phyloP scores from a whole-genome alignment of 2,888 invertebrate genomes.

The Elmis aenea region DNA sequence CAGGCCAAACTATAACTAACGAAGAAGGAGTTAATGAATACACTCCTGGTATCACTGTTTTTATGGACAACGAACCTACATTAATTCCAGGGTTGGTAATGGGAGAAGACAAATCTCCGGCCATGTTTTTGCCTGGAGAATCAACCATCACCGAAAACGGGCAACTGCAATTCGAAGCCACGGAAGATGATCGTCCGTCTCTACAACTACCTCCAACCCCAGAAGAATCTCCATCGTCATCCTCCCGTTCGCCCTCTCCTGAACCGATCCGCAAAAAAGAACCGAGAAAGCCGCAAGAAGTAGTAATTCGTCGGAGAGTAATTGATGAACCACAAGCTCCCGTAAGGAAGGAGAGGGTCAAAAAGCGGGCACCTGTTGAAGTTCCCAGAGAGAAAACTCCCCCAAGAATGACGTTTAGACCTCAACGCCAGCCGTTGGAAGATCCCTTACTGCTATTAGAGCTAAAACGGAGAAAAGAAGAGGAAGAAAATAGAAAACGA shows the following conservation, averaged over 20 bases:
- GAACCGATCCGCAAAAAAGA: slow-evolving; percentile 1
- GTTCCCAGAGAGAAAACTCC: slow-evolving; percentile 22
- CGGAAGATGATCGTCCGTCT: slow-evolving; percentile 35
- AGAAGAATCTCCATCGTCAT: slow-evolving; percentile 26
- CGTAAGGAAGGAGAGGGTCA: slow-evolving; percentile 34
- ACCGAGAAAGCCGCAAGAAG: slow-evolving; percentile 26
- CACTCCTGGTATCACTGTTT: slow-evolving; percentile 73
- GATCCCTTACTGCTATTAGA: slow-evolving; percentile 33
- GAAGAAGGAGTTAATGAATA: slow-evolving; percentile 67
- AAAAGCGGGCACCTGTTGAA: slow-evolving; percentile 29
- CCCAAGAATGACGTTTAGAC: slow-evolving; percentile 29
- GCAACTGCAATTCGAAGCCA: slow-evolving; percentile 40
- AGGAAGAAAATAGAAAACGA: slow-evolving; percentile 41
- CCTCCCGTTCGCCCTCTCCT: slow-evolving; percentile 7
- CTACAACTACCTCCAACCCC: slow-evolving; percentile 7
- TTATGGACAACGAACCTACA: slow-evolving; percentile 69
- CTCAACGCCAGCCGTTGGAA: slow-evolving; percentile 29
- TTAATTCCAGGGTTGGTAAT: slow-evolving; percentile 77
- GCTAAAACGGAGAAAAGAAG: slow-evolving; percentile 27
- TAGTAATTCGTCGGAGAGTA: slow-evolving; percentile 37
- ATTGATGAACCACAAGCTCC: slow-evolving; percentile 36
- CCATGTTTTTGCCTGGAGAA: slow-evolving; percentile 42
- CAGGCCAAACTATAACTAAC: slow-evolving; percentile 69
- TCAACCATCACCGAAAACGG: slow-evolving; percentile 41
- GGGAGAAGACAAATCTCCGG: slow-evolving; percentile 47